phyloP scores from a whole-genome alignment of 1,140 invertebrate genomes.

The Cyrtorhinus lividipennis region DNA sequence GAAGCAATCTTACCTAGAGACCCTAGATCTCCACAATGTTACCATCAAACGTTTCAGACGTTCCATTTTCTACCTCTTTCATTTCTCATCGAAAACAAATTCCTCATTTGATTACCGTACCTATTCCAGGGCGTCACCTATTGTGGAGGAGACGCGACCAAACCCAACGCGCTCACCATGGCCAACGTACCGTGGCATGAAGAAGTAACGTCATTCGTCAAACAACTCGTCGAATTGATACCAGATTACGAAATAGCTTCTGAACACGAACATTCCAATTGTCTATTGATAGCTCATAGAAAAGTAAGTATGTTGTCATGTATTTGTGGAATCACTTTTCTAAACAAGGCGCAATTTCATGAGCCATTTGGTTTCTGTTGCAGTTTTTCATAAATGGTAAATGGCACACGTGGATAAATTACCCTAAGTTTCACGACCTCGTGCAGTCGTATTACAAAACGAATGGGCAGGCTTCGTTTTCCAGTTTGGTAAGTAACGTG shows the following conservation, averaged over 20 bases:
- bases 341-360: background rate
- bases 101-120: too few relatives aligned
- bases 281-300: conserved; percentile 41
- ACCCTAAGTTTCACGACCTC: conserved; percentile 40
- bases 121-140: conserved; percentile 44
- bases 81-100: too few relatives aligned
- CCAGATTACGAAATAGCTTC: conserved; percentile 42
- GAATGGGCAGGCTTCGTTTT: conserved; percentile 33
- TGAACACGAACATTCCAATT: conserved; percentile 52
- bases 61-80: too few relatives aligned
- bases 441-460: conserved; percentile 31
- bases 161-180: conserved; percentile 43
- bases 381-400: conserved; percentile 38
- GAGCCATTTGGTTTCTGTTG: too few relatives aligned
- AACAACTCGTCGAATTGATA: conserved; percentile 33
- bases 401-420: conserved; percentile 52
- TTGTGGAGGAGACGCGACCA: conserved; percentile 39
- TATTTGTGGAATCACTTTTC: background rate
- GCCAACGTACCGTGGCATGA: conserved; percentile 51
- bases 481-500: conserved; percentile 30
- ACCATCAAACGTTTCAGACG: too few relatives aligned
- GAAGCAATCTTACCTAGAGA: too few relatives aligned
- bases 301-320: conserved; percentile 26
- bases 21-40: too few relatives aligned
- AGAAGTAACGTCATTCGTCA: conserved; percentile 42